Evolutionary conservation across 2,888 invertebrate genomes (phyloP), one percentile per base, ranked within the genome.

Genomic region (Autographa pulchrina): DNA sequence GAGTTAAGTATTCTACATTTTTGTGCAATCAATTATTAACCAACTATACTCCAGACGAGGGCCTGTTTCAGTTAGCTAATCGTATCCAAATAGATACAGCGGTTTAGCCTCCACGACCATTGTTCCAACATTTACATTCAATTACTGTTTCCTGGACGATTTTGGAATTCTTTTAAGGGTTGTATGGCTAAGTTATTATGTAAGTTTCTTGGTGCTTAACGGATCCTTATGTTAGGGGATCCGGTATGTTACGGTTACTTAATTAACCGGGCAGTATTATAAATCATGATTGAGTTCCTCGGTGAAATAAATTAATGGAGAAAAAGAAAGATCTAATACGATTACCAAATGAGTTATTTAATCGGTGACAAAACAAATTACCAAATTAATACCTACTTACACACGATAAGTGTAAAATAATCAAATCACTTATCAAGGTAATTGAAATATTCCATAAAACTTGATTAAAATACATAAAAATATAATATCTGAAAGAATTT

Each of bases 81-180:
- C 81, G 74, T 63, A 84, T 72, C 62, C 71, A 77, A 84, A 80
- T 80, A 84, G 74, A 81, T 75, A 78, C 73, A 79, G 73, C 58
- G 75, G 84, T 72, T 79, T 69, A 71, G 79, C 75, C 65, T 70
- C 69, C 31, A 25, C 71, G 78, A 75, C 63, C 70, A 75, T 78
- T 81, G 80, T 80, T 70, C 70, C 18, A 75, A 66, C 72, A 63
- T 74, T 80, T 66, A 68, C 72, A 78, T 81, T 78, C 80, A 75
- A 81, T 81, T 81, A 74, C 72, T 75, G 70, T 81, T 81, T 20
- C 60, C 54, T 76, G 63, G 32, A 75, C 61, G 81, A 60, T 56
- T 20, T 18, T n/a, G 14, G 77, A 62, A 68, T 75, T 43, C 65
- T 62, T 58, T 65, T 65, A 54, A 52, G 64, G 72, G 63, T 58